Conservation (phyloP, 1,140 invertebrate genomes). For the Physella acuta region DNA sequence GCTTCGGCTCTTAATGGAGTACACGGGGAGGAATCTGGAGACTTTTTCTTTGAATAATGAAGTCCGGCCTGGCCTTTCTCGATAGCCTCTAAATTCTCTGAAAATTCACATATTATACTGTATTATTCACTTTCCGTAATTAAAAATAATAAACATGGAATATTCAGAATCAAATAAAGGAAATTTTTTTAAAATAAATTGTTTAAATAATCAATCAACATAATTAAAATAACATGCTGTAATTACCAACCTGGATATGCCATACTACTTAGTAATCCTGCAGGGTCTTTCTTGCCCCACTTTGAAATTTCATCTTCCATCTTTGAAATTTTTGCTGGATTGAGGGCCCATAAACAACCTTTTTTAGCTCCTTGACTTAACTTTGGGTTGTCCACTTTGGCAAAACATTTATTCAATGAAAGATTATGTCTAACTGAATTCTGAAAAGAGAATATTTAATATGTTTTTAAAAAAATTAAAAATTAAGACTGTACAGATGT, state of each 20-base stretch:
- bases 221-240: too few relatives aligned
- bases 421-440: conserved; percentile 95
- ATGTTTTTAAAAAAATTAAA: not conserved
- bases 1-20: conserved; percentile 24
- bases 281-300: conserved; percentile 90
- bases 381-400: conserved; percentile 86
- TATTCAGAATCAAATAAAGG: too few relatives aligned
- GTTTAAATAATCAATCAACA: too few relatives aligned
- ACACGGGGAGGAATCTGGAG: conserved; percentile 6
- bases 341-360: conserved; percentile 93
- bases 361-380: conserved; percentile 65
- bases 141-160: too few relatives aligned
- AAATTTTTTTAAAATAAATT: too few relatives aligned
- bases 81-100: conserved; percentile 51
- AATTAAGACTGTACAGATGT: not conserved
- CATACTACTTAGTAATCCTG: conserved; percentile 78
- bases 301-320: conserved; percentile 98
- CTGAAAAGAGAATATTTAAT: conserved; percentile 44
- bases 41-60: conserved; percentile 32
- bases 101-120: too few relatives aligned
- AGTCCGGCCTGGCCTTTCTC: conserved; percentile 48
- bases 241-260: conserved; percentile 73
- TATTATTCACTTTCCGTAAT: too few relatives aligned
- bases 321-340: conserved; percentile 88
- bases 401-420: conserved; percentile 95